A percentile compares a stretch with the other conserved stretches of the same genome.
These are phyloP conservation scores for Neosalanx taihuensis DNA, from an alignment of 2,797 vertebrate species.

Conservation along the genomic window DNA sequence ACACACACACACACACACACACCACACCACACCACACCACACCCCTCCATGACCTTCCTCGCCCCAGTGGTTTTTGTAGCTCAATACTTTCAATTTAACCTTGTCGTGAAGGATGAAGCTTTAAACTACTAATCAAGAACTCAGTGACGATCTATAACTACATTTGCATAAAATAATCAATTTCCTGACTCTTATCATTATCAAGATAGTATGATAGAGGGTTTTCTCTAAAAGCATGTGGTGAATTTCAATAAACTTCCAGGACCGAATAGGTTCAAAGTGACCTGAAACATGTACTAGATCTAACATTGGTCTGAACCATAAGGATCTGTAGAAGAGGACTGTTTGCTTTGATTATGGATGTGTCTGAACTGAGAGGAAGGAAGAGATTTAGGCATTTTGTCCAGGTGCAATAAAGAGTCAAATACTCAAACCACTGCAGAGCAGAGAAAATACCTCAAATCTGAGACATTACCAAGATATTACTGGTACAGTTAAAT, in stretches of 20 bases:
- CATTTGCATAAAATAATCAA: neutral
- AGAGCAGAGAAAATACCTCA: neutral
- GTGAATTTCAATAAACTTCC: neutral
- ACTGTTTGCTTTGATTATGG: neutral
- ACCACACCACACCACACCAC: too few species aligned
- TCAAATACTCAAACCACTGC: neutral
- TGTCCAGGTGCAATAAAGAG: slow-evolving; percentile 1
- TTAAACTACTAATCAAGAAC: neutral
- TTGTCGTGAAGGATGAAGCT: neutral
- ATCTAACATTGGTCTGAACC: neutral
- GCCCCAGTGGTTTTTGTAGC: neutral
- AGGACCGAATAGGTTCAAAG: neutral
- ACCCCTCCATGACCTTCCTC: neutral
- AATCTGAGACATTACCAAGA: too few species aligned
- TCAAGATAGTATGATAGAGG: neutral
- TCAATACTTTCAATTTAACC: neutral
- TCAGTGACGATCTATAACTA: neutral
- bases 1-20: slow-evolving; percentile 26
- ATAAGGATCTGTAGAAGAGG: neutral
- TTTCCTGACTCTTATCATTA: too few species aligned
- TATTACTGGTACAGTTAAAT: neutral
- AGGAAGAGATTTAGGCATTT: neutral
- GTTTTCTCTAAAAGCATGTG: neutral
- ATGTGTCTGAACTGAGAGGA: neutral
- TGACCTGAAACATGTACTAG: too few species aligned